These are phyloP conservation scores for Thysanoteuthis rhombus DNA, from an alignment of 2,888 invertebrate species.

Conservation along the genomic window DNA sequence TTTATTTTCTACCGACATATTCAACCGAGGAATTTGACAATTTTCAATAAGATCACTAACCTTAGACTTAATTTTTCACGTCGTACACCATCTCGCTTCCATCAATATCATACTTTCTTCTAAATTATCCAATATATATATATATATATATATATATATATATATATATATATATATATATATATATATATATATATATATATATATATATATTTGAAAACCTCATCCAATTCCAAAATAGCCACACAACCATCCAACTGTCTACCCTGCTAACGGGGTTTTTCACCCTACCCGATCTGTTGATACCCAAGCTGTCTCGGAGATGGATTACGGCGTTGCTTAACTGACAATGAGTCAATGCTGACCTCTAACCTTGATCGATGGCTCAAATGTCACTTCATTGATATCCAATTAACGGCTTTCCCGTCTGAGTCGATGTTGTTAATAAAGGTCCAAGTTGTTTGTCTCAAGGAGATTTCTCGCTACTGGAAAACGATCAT, in stretches of 20 bases:
- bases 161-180: too few relatives aligned
- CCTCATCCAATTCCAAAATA: too few relatives aligned
- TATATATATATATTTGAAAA: too few relatives aligned
- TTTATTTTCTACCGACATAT: too few relatives aligned
- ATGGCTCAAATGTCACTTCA: slow-evolving; percentile 12
- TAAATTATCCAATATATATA: too few relatives aligned
- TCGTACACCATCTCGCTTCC: too few relatives aligned
- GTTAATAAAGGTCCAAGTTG: not conserved
- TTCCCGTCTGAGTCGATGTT: not conserved
- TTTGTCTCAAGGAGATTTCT: not conserved
- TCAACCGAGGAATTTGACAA: too few relatives aligned
- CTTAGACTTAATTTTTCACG: too few relatives aligned
- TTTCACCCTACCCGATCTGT: not conserved
- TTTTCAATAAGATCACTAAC: too few relatives aligned
- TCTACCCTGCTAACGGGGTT: not conserved
- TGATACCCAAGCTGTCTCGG: not conserved
- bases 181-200: too few relatives aligned
- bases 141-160: too few relatives aligned
- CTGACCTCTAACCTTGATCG: not conserved
- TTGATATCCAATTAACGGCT: not conserved
- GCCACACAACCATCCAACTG: not conserved
- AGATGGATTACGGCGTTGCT: not conserved
- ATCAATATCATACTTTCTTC: too few relatives aligned
- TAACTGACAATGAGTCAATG: not conserved
- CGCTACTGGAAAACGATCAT: not conserved